A percentile compares a stretch with the other conserved stretches of the same genome.
Conservation (phyloP, 2,113 vertebrate species). For the Xiphorhynchus elegans region DNA sequence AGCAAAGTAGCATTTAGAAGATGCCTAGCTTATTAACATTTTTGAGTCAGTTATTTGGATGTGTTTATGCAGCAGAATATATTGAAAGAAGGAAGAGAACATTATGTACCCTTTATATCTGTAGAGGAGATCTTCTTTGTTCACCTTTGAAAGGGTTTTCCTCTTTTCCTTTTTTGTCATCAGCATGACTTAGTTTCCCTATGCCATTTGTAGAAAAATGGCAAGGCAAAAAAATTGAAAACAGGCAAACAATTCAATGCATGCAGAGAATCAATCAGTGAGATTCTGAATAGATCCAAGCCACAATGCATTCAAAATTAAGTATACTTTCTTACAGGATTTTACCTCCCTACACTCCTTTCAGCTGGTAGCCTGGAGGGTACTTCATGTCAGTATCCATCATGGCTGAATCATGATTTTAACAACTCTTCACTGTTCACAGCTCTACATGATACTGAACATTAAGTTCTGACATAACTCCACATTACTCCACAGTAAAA, state of each 20-base stretch:
- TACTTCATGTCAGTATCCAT: background rate
- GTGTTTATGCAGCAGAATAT: background rate
- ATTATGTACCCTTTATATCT: background rate
- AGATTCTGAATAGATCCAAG: background rate
- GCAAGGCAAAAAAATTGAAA: background rate
- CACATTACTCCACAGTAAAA: background rate
- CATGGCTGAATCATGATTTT: background rate
- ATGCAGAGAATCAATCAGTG: background rate
- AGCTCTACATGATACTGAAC: background rate
- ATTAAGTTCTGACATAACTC: background rate
- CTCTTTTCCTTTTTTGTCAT: background rate
- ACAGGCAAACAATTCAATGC: background rate
- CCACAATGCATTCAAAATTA: background rate
- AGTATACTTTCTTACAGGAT: background rate
- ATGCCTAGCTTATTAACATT: background rate
- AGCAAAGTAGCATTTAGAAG: background rate
- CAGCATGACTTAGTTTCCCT: background rate
- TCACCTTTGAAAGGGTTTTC: background rate
- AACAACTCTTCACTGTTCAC: background rate
- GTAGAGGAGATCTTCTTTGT: background rate
- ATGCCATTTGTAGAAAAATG: background rate
- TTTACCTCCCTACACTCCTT: background rate
- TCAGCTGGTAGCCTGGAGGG: background rate
- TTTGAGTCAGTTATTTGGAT: background rate
- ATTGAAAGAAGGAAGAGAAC: background rate